phyloP scores from a whole-genome alignment of 1,140 invertebrate genomes.

The Geopemphigus sp. region DNA sequence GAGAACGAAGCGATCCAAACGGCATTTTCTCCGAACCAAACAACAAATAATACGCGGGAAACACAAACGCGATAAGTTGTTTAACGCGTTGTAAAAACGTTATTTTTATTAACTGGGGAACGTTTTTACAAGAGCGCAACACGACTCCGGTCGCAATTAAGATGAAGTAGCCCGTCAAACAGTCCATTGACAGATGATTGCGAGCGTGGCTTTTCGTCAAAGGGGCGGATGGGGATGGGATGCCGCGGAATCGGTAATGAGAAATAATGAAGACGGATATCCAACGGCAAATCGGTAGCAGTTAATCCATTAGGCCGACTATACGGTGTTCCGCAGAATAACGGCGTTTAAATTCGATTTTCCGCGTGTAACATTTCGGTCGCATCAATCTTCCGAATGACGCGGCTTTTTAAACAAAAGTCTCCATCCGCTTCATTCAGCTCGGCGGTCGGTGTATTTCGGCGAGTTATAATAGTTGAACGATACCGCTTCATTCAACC shows the following conservation, averaged over 20 bases:
- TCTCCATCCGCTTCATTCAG: neutral
- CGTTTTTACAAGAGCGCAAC: neutral
- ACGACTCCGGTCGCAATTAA: slow-evolving; percentile 24
- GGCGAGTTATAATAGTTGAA: neutral
- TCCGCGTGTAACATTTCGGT: neutral
- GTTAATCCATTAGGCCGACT: slow-evolving; percentile 41
- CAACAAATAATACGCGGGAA: no score
- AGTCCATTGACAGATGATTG: slow-evolving; percentile 20
- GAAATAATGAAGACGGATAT: slow-evolving; percentile 42
- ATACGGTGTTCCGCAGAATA: slow-evolving; percentile 5
- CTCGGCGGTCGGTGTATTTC: no score
- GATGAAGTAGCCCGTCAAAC: slow-evolving; percentile 26
- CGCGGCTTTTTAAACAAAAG: neutral
- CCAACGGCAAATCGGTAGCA: slow-evolving; percentile 22
- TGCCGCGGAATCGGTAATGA: slow-evolving; percentile 36
- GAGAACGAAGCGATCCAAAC: no score
- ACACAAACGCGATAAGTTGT: no score
- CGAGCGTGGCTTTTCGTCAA: slow-evolving; percentile 6
- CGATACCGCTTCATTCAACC: no score
- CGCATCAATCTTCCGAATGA: slow-evolving; percentile 38
- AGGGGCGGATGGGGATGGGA: slow-evolving; percentile 10
- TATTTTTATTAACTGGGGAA: neutral
- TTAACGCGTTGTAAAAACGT: neutral
- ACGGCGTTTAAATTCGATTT: slow-evolving; percentile 37
- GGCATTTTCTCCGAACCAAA: no score